A percentile compares a stretch with the other conserved stretches of the same genome.
Conservation (phyloP, 2,797 vertebrate species). For the Aphelocoma californica region DNA sequence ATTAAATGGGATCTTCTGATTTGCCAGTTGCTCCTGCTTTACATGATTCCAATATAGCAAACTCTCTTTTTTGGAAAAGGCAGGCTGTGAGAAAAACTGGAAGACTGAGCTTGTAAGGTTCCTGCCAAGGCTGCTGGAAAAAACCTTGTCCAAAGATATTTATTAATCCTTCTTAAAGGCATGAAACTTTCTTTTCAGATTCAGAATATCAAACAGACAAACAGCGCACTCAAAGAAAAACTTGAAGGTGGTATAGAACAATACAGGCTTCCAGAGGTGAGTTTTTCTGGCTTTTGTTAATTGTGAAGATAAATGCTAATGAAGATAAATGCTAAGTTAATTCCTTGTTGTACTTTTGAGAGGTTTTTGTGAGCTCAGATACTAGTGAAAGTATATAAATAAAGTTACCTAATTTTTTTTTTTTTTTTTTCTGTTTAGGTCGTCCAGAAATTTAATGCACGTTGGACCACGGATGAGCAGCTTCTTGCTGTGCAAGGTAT, state of each 20-base stretch:
- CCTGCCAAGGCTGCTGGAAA: neutral
- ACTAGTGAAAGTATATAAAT: neutral
- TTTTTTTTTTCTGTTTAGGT: conserved; percentile 72
- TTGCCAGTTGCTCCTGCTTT: neutral
- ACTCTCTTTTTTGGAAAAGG: neutral
- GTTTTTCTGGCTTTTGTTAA: neutral
- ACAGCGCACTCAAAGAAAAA: conserved; percentile 88
- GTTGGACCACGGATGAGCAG: conserved; percentile 93
- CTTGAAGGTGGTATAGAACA: conserved; percentile 86
- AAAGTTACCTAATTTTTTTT: neutral
- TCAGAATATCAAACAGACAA: conserved; percentile 92
- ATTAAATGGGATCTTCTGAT: neutral
- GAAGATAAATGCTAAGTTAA: neutral
- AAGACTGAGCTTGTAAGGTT: neutral
- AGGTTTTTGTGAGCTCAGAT: neutral
- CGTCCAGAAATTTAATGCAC: conserved; percentile 86
- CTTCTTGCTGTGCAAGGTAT: conserved; percentile 93
- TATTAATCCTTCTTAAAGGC: neutral
- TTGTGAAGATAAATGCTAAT: neutral
- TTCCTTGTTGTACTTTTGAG: neutral
- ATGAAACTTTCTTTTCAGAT: conserved; percentile 78
- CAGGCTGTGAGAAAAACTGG: neutral
- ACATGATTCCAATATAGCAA: neutral
- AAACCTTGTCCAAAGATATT: neutral
- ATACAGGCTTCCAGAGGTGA: conserved; percentile 87